Evolutionary conservation across 2,797 vertebrate species (phyloP), one percentile per base, ranked within the genome.

Genomic region (Nothura maculosa): DNA sequence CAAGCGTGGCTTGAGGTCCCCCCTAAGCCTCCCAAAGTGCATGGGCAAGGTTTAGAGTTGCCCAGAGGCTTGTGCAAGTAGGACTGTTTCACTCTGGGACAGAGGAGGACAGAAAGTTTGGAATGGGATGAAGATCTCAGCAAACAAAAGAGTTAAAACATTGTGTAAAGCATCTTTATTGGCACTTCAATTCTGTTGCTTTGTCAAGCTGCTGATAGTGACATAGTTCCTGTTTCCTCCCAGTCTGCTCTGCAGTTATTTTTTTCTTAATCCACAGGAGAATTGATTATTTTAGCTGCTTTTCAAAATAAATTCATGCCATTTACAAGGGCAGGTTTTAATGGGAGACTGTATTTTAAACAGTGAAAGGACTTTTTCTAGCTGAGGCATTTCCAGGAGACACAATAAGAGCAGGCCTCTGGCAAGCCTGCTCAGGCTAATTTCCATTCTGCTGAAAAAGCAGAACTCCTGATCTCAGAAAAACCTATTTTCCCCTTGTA

Each of bases 321-420:
- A 47, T 54, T 80, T 86, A 7, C 32, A 85, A 86, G 77, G 27
- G 7, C 7, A 60, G 12, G 43, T 89, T 89, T 77, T 58, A 90
- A 43, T 34, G 58, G 7, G 13, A 12, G 6, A 11, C 9, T 68
- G 25, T 73, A 54, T 9, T 74, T 90, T 25, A 60, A 86, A 50
- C 78, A 67, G 9, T 48, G 40, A 36, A 84, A 89, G 28, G 68
- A 5, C 14, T 84, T 75, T 80, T 25, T 20, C 52, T 55, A 52
- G 24, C 14, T 72, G 58, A 72, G 58, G 30, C 75, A 42, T 87
- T 90, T 89, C 62, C 34, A 63, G 55, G 52, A 69, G 52, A 12
- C 22, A 19, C 24, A 73, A 12, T 70, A 72, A 61, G 18, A 48
- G 10, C 27, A 61, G 30, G 38, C 19, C 34, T 75, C 76, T 75